A percentile compares a stretch with the other conserved stretches of the same genome.
phyloP scores from a whole-genome alignment of 2,797 vertebrate species.

The Acrossocheilus wenchowensis region DNA sequence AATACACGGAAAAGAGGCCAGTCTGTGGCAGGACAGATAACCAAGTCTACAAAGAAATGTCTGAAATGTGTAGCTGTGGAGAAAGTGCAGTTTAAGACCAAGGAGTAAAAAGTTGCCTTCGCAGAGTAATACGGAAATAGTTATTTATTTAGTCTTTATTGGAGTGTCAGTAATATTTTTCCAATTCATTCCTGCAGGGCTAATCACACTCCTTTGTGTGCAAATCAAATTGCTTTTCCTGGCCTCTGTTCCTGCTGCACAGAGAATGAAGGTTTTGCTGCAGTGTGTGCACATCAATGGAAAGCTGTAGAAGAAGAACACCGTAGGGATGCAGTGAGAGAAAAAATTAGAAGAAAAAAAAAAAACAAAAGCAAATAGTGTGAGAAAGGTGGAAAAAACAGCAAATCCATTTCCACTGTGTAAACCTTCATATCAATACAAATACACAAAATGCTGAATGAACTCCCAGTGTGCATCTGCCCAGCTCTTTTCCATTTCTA shows the following conservation, averaged over 20 bases:
- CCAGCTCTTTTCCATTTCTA: not conserved
- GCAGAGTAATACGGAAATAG: conserved; percentile 53
- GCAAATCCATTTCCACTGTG: conserved; percentile 39
- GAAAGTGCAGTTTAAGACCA: conserved; percentile 57
- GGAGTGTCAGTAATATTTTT: conserved; percentile 67
- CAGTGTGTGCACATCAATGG: conserved; percentile 24
- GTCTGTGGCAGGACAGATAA: not conserved
- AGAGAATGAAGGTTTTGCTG: not conserved
- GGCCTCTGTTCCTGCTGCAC: conserved; percentile 25
- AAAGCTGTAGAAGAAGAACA: not conserved
- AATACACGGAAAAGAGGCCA: not conserved
- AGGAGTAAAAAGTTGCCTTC: conserved; percentile 52
- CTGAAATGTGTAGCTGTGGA: conserved; percentile 17
- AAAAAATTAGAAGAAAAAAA: not conserved
- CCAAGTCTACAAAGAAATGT: not conserved
- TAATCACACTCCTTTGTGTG: conserved; percentile 65
- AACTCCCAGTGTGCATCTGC: conserved; percentile 70
- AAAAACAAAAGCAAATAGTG: not conserved
- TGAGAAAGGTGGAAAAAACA: not conserved
- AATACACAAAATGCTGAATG: conserved; percentile 73
- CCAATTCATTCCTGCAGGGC: conserved; percentile 65
- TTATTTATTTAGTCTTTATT: conserved; percentile 62
- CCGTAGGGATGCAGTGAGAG: not conserved
- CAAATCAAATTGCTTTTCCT: conserved; percentile 66
- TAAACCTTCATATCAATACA: conserved; percentile 74